These are phyloP conservation scores for Oryctes rhinoceros DNA, from an alignment of 1,140 invertebrate species.

Conservation along the genomic window DNA sequence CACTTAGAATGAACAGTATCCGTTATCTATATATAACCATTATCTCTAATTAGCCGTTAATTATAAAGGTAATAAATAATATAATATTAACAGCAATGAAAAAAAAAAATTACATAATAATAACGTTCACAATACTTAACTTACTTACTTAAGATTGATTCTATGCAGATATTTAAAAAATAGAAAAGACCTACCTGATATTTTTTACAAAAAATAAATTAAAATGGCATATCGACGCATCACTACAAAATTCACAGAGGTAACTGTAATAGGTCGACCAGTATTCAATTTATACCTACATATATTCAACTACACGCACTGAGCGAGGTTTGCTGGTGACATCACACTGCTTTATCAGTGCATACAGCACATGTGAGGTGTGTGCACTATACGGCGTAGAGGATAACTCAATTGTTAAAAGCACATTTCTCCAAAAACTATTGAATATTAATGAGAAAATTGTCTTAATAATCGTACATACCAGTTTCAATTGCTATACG, in stretches of 20 bases:
- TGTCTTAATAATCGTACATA: slow-evolving; percentile 22
- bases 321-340: slow-evolving; percentile 23
- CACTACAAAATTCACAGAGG: slow-evolving; percentile 29
- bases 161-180: background rate
- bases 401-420: slow-evolving; percentile 20
- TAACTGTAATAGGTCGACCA: slow-evolving; percentile 32
- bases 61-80: too few species aligned
- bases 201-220: background rate
- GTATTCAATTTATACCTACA: slow-evolving; percentile 32
- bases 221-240: slow-evolving; percentile 14
- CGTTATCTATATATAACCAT: too few species aligned
- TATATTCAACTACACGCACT: slow-evolving; percentile 28
- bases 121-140: background rate
- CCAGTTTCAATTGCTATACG: background rate
- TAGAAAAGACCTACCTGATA: background rate
- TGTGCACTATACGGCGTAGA: slow-evolving; percentile 13
- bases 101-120: too few species aligned
- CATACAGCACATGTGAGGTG: slow-evolving; percentile 16
- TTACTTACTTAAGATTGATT: background rate
- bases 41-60: too few species aligned
- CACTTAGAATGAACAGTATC: too few species aligned
- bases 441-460: slow-evolving; percentile 34
- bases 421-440: slow-evolving; percentile 32
- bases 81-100: too few species aligned
- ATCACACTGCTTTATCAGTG: slow-evolving; percentile 30